phyloP scores from a whole-genome alignment of 1,140 invertebrate species.

The Trichonephila clavipes region DNA sequence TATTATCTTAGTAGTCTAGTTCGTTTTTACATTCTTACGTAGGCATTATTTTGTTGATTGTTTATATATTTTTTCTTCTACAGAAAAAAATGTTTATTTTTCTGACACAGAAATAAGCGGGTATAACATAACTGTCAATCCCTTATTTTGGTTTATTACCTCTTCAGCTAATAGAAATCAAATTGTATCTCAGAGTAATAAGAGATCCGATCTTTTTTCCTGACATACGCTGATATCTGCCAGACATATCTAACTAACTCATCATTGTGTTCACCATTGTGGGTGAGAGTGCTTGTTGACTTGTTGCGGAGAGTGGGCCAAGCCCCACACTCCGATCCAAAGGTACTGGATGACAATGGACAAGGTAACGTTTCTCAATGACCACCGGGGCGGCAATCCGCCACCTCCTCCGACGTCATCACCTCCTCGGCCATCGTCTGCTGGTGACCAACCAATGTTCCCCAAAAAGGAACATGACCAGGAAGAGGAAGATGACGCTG shows the following conservation, averaged over 20 bases:
- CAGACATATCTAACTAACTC: neutral
- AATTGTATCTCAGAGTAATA: neutral
- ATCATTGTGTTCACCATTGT: neutral
- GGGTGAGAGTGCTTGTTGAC: too few species aligned
- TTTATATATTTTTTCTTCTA: neutral
- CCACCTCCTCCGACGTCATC: slow-evolving; percentile 55
- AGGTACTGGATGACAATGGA: slow-evolving; percentile 65
- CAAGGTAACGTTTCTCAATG: slow-evolving; percentile 63
- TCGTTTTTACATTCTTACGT: neutral
- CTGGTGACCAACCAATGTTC: slow-evolving; percentile 24
- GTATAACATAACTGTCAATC: neutral
- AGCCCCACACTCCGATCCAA: neutral
- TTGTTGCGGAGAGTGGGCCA: neutral
- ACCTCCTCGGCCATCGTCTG: slow-evolving; percentile 32
- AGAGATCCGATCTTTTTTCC: neutral
- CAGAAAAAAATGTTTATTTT: neutral
- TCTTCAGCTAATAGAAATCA: neutral
- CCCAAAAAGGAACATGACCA: slow-evolving; percentile 40
- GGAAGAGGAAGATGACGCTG: slow-evolving; percentile 70
- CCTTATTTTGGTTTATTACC: too few species aligned
- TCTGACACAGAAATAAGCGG: neutral
- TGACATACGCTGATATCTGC: neutral
- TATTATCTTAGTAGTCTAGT: slow-evolving; percentile 4
- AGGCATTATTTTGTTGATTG: neutral
- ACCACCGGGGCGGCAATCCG: slow-evolving; percentile 26